Conservation (phyloP, 2,113 vertebrate species). For the Salvelinus fontinalis region DNA sequence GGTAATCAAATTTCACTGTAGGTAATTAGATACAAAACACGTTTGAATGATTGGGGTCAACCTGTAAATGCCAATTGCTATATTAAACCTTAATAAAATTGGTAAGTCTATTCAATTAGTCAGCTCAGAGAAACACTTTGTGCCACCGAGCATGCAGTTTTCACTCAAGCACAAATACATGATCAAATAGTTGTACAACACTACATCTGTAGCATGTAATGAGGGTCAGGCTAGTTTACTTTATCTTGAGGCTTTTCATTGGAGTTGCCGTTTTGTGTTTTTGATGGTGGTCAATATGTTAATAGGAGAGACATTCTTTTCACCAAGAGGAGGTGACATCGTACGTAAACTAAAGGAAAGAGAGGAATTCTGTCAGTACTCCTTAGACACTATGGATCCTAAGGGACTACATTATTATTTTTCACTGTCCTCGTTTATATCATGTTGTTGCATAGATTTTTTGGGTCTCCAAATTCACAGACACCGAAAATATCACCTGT, state of each 20-base stretch:
- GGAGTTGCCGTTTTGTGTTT: conserved; percentile 56
- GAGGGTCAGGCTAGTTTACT: conserved; percentile 62
- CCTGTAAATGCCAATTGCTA: conserved; percentile 61
- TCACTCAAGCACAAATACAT: conserved; percentile 57
- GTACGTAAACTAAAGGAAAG: too few species aligned
- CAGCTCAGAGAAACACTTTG: conserved; percentile 57
- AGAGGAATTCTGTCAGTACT: too few species aligned
- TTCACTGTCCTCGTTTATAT: too few species aligned
- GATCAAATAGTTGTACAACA: conserved; percentile 64
- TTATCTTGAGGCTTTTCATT: conserved; percentile 58
- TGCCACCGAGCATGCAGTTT: conserved; percentile 48
- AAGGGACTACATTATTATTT: neutral
- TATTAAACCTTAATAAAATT: conserved; percentile 51
- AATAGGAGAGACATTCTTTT: too few species aligned
- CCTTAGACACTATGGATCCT: too few species aligned
- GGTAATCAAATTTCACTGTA: conserved; percentile 72
- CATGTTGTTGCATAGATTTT: too few species aligned
- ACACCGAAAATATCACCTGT: too few species aligned
- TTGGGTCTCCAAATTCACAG: too few species aligned
- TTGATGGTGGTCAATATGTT: conserved; percentile 67
- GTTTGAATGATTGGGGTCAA: conserved; percentile 75
- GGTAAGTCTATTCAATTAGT: conserved; percentile 68
- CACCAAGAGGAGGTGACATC: too few species aligned
- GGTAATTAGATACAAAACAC: conserved; percentile 69
- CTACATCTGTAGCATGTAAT: conserved; percentile 70